Evolutionary conservation across 1,140 invertebrate species (phyloP), one percentile per base, ranked within the genome.

Genomic region (Orchestia grillus): DNA sequence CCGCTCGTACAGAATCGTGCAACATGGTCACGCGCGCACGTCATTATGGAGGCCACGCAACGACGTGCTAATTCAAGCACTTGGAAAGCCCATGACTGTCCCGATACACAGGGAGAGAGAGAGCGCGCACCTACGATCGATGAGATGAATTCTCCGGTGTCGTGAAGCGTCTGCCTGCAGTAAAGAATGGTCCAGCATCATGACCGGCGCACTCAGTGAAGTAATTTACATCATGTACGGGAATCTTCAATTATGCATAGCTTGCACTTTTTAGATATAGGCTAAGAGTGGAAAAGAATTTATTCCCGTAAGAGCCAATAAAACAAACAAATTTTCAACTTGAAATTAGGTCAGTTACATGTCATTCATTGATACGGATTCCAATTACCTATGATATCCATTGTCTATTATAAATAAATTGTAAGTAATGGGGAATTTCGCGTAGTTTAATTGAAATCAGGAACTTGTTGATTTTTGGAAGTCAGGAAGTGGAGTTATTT

Each of bases 61-160:
- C 44, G 92, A 94, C 47, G 92, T 47, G 92, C 92, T 94, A 94
- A 94, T 94, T 44, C 44, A 4, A 44, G 23, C 92, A 94, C 44
- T n/a, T 94, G 92, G 43, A 90, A 77, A 77, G 28, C 15, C 62
- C 62, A 28, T 77, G 28, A 77, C 15, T 36, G 62, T 77, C 62
- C 62, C 62, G 62, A 77, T n/a, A n/a, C n/a, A n/a, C n/a, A n/a
- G n/a, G n/a, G 36, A 77, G 62, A 77, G 36, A 77, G 62, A 77
- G 28, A 77, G 62, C 11, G 62, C 62, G 62, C 11, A 36, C 28
- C 15, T 77, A 36, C 62, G 62, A 77, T 77, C 62, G 28, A 77
- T 77, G 62, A 77, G 36, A 36, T 28, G 62, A 77, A 77, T 77
- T 36, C 28, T 23, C 36, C 62, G 11, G 3, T 77, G 62, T 77